Percentiles rank a stretch among this genome's conserved stretches.
These are phyloP conservation scores for Ectemnius lituratus DNA, from an alignment of 2,888 invertebrate species.

Conservation along the genomic window DNA sequence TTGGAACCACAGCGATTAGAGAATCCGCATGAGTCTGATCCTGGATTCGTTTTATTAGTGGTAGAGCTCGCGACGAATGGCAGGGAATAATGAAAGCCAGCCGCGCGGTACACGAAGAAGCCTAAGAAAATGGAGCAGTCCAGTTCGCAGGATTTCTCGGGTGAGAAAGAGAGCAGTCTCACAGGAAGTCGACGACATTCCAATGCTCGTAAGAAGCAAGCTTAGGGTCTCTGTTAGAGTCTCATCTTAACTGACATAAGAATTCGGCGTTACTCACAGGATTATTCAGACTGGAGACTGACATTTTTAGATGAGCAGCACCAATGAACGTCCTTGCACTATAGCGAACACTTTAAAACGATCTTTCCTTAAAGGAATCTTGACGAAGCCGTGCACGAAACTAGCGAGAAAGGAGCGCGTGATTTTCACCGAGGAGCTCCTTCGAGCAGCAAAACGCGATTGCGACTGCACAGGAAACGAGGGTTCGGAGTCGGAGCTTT, in stretches of 20 bases:
- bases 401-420: neutral
- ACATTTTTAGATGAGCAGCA: neutral
- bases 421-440: neutral
- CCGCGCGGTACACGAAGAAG: too few relatives aligned
- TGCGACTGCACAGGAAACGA: slow-evolving; percentile 1
- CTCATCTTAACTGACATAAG: too few relatives aligned
- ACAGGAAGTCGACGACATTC: slow-evolving; percentile 5
- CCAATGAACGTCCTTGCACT: neutral
- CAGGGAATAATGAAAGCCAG: too few relatives aligned
- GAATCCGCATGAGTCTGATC: too few relatives aligned
- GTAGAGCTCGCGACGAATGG: too few relatives aligned
- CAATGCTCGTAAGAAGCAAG: neutral
- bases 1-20: too few relatives aligned
- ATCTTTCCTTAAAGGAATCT: neutral
- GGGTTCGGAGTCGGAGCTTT: slow-evolving; percentile 21
- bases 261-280: neutral
- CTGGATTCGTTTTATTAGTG: too few relatives aligned
- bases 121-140: neutral
- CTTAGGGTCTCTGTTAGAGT: too few relatives aligned
- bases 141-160: neutral
- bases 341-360: neutral
- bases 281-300: neutral
- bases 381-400: neutral
- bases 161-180: neutral
- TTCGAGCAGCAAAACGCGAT: slow-evolving; percentile 1